Percentiles rank a stretch among this genome's conserved stretches.
Evolutionary conservation across 1,140 invertebrate species (phyloP).

Genomic region (Trachymyrmex cornetzi): DNA sequence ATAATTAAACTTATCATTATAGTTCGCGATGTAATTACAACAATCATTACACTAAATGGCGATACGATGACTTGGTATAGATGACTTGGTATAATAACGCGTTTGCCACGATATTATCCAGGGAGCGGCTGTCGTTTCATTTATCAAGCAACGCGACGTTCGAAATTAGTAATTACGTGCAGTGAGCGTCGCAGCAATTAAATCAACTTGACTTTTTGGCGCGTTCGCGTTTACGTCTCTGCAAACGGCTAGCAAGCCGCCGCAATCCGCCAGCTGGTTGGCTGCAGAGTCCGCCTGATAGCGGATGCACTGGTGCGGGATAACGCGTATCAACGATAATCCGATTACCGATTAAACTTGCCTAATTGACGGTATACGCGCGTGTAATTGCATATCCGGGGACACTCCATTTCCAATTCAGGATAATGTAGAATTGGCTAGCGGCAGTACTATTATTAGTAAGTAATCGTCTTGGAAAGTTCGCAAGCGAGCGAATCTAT

Average conservation of each 20-base stretch:
- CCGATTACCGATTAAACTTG: slow-evolving; percentile 75
- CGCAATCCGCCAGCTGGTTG: background rate
- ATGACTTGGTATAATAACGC: too few relatives aligned
- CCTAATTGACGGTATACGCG: slow-evolving; percentile 73
- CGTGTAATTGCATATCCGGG: slow-evolving; percentile 67
- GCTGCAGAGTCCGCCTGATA: background rate
- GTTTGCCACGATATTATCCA: slow-evolving; percentile 1
- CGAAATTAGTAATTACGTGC: slow-evolving; percentile 64
- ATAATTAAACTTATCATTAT: background rate
- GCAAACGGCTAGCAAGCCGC: background rate
- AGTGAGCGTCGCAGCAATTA: slow-evolving; percentile 48
- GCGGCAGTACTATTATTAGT: slow-evolving; percentile 25
- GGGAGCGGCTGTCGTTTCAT: slow-evolving; percentile 46
- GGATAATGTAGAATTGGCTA: slow-evolving; percentile 65
- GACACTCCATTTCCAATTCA: slow-evolving; percentile 60
- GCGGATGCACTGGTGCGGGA: slow-evolving; percentile 44
- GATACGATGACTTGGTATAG: background rate
- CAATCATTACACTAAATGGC: slow-evolving; percentile 27
- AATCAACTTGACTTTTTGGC: slow-evolving; percentile 69
- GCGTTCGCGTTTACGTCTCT: background rate
- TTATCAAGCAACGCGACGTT: background rate
- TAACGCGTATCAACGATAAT: slow-evolving; percentile 73
- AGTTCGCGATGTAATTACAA: slow-evolving; percentile 22
- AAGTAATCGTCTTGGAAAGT: slow-evolving; percentile 61
- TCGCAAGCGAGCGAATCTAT: slow-evolving; percentile 7